Conservation (phyloP, 2,113 vertebrate species). For the Aleadryas rufinucha region DNA sequence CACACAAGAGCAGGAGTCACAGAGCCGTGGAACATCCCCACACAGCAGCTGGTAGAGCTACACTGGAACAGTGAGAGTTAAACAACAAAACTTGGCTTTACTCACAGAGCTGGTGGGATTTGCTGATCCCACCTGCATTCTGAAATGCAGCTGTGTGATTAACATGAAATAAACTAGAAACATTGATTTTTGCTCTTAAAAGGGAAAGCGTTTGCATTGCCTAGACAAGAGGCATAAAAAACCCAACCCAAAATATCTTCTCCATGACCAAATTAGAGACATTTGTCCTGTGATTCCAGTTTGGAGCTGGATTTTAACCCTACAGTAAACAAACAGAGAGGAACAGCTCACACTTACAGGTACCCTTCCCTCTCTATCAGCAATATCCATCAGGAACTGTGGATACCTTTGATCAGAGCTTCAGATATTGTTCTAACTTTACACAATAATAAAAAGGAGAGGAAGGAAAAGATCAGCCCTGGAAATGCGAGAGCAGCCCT, state of each 20-base stretch:
- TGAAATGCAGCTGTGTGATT: background rate
- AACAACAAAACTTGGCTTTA: background rate
- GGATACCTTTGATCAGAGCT: constrained; percentile 23
- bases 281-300: background rate
- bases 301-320: background rate
- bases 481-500: constrained; percentile 62
- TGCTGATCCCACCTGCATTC: background rate
- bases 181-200: background rate
- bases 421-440: constrained; percentile 44
- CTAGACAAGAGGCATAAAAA: background rate
- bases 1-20: background rate
- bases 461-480: constrained; percentile 75
- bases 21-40: background rate
- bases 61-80: fast-evolving
- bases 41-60: background rate
- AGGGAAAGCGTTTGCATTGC: background rate
- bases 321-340: background rate
- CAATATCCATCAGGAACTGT: background rate
- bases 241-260: background rate
- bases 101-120: background rate
- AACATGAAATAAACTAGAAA: background rate
- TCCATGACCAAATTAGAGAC: background rate
- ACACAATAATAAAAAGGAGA: background rate
- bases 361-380: background rate
- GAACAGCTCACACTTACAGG: background rate